These are phyloP conservation scores for Lingula anatina DNA, from an alignment of 2,888 invertebrate genomes.

Conservation along the genomic window DNA sequence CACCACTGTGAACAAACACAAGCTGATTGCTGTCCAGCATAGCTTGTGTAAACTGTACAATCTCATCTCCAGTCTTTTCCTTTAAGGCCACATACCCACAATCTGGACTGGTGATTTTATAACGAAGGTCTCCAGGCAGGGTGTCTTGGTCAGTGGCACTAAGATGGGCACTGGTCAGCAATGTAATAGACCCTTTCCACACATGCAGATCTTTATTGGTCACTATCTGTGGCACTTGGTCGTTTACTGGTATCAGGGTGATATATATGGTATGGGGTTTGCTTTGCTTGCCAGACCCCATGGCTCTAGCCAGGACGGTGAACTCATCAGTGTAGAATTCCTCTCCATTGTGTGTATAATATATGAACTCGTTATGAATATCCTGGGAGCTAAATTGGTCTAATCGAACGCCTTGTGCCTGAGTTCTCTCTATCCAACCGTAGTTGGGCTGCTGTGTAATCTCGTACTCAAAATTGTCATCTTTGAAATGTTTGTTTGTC, in stretches of 20 bases:
- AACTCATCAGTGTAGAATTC: slow-evolving; percentile 74
- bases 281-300: slow-evolving; percentile 62
- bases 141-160: slow-evolving; percentile 86
- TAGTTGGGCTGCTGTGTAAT: slow-evolving; percentile 26
- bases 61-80: slow-evolving; percentile 61
- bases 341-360: slow-evolving; percentile 77
- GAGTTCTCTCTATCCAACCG: slow-evolving; percentile 25
- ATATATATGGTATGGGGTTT: slow-evolving; percentile 69
- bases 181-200: slow-evolving; percentile 35
- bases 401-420: slow-evolving; percentile 16
- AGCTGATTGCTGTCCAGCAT: slow-evolving; percentile 72
- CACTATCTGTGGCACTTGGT: slow-evolving; percentile 79
- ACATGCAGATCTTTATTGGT: slow-evolving; percentile 70
- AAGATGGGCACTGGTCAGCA: slow-evolving; percentile 60
- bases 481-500: slow-evolving; percentile 18
- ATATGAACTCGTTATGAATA: slow-evolving; percentile 20
- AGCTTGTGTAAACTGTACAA: slow-evolving; percentile 78
- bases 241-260: slow-evolving; percentile 74
- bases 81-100: slow-evolving; percentile 70
- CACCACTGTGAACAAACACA: slow-evolving; percentile 71
- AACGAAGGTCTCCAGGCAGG: slow-evolving; percentile 52
- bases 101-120: slow-evolving; percentile 56
- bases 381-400: slow-evolving; percentile 21
- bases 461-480: slow-evolving; percentile 19
- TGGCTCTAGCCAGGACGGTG: slow-evolving; percentile 59